These are phyloP conservation scores for Halcyon malimbica DNA, from an alignment of 2,113 vertebrate genomes.

Conservation along the genomic window DNA sequence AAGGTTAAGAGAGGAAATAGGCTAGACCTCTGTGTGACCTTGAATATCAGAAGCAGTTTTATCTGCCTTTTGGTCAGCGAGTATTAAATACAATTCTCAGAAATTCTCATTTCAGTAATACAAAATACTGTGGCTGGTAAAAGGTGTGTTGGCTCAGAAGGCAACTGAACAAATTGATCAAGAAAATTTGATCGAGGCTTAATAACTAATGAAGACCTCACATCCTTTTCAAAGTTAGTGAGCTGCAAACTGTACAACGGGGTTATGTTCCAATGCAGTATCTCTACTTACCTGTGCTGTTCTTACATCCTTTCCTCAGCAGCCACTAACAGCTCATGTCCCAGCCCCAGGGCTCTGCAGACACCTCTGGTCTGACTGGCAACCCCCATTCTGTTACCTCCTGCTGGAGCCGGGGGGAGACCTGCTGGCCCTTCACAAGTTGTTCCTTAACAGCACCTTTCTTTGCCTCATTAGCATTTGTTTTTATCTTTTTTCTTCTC, in stretches of 20 bases:
- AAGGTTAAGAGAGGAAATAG: neutral
- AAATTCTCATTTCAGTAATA: neutral
- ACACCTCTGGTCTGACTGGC: neutral
- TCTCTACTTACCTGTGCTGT: rapidly evolving
- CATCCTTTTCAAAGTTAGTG: neutral
- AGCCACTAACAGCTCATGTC: neutral
- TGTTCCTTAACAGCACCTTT: neutral
- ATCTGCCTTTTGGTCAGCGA: neutral
- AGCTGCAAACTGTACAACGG: neutral
- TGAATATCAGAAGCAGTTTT: neutral
- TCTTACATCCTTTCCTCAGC: neutral
- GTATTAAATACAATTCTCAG: neutral
- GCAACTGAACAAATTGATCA: neutral
- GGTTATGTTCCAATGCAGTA: neutral
- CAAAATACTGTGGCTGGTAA: neutral
- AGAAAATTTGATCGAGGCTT: neutral
- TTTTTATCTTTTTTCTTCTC: neutral
- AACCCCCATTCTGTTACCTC: neutral
- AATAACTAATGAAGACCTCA: neutral
- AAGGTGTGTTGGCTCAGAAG: neutral
- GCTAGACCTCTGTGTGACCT: neutral
- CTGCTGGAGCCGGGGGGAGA: too few relatives aligned
- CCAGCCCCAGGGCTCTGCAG: rapidly evolving
- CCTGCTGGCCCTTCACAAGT: neutral
- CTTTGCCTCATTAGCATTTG: neutral